phyloP scores from a whole-genome alignment of 2,888 invertebrate species.

The Hirtodrosophila confusa region DNA sequence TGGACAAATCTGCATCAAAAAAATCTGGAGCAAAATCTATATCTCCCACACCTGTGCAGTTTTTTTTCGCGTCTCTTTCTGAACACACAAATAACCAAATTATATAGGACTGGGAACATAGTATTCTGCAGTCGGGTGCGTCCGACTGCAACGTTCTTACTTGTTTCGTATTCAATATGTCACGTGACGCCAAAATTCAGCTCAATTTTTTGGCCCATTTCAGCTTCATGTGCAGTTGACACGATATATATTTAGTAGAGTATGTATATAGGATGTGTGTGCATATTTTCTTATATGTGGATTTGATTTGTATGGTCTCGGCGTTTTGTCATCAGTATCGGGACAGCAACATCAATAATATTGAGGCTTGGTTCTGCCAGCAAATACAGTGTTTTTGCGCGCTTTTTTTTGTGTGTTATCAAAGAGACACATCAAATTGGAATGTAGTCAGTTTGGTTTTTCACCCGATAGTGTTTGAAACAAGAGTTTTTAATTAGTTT shows the following conservation, averaged over 20 bases:
- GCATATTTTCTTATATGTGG: constrained; percentile 16
- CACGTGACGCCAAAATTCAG: constrained; percentile 68
- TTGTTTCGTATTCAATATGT: constrained; percentile 48
- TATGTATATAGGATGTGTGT: not conserved
- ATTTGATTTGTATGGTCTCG: constrained; percentile 24
- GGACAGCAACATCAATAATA: constrained; percentile 59
- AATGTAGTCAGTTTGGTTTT: constrained; percentile 58
- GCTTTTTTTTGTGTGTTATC: constrained; percentile 42
- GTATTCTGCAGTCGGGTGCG: too few species aligned
- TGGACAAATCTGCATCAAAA: too few species aligned
- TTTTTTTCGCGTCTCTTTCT: too few species aligned
- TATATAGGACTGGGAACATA: too few species aligned
- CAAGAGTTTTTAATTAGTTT: constrained; percentile 70
- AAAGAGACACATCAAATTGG: constrained; percentile 38
- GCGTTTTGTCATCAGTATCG: constrained; percentile 57
- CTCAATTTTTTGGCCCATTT: constrained; percentile 50
- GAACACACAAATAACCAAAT: too few species aligned
- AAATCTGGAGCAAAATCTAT: too few species aligned
- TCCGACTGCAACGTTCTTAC: too few species aligned
- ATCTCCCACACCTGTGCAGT: too few species aligned
- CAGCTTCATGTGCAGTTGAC: constrained; percentile 61
- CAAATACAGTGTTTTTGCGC: constrained; percentile 1
- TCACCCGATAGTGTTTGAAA: constrained; percentile 29
- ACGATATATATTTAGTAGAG: constrained; percentile 31
- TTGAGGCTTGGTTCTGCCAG: constrained; percentile 40